A percentile compares a stretch with the other conserved stretches of the same genome.
Conservation (phyloP, 1,140 invertebrate species). For the Ericerus pela region DNA sequence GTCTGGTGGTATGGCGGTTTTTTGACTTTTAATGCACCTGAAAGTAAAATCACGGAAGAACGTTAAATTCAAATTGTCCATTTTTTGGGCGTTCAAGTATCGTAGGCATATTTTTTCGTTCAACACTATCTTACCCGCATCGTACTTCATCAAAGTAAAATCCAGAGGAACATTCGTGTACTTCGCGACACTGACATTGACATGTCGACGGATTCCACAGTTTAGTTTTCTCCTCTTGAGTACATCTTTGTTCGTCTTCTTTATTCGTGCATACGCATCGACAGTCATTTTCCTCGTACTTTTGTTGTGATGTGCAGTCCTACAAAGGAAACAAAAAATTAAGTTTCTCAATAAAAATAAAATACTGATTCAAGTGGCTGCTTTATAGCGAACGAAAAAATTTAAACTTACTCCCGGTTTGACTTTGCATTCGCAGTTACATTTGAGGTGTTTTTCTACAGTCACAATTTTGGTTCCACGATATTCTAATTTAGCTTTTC, state of each 20-base stretch:
- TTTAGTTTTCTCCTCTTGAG: slow-evolving; percentile 33
- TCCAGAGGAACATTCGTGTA: slow-evolving; percentile 40
- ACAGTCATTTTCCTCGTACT: slow-evolving; percentile 39
- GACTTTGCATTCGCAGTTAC: slow-evolving; percentile 42
- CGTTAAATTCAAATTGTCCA: too few species aligned
- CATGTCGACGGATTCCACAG: slow-evolving; percentile 44
- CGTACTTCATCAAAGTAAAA: slow-evolving; percentile 39
- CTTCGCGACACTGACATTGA: slow-evolving; percentile 39
- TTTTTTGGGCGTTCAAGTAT: too few species aligned
- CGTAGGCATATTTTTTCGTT: too few species aligned
- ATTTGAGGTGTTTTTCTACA: slow-evolving; percentile 43
- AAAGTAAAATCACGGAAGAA: too few species aligned
- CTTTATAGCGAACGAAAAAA: neutral
- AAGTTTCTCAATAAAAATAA: too few species aligned
- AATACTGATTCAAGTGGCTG: too few species aligned
- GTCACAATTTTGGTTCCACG: slow-evolving; percentile 32
- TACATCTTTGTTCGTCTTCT: slow-evolving; percentile 42
- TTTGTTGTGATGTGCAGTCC: slow-evolving; percentile 42
- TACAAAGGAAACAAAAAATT: slow-evolving; percentile 23
- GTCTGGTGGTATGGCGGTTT: too few species aligned
- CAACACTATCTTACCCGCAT: slow-evolving; percentile 40
- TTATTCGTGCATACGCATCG: slow-evolving; percentile 41
- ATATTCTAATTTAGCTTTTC: slow-evolving; percentile 12
- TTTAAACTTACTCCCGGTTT: slow-evolving; percentile 35
- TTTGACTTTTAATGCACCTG: too few species aligned